Evolutionary conservation across 2,888 invertebrate genomes (phyloP).

Genomic region (Quadroppia sp.): DNA sequence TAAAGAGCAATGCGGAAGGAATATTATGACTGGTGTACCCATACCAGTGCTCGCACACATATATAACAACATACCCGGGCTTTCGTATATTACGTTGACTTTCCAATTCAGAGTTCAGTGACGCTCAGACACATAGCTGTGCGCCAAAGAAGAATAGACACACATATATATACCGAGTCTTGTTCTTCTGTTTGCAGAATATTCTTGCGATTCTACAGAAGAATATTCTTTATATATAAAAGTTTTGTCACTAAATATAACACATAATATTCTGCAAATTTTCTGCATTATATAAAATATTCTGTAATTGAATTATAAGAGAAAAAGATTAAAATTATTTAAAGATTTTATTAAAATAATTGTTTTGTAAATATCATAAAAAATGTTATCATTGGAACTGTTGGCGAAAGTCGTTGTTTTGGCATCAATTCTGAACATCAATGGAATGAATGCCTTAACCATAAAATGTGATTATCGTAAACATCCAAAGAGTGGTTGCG

Average conservation of each 20-base stretch:
- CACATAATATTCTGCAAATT: not conserved
- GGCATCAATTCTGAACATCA: not conserved
- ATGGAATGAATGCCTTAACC: not conserved
- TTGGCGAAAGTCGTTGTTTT: not conserved
- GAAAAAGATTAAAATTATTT: too few species aligned
- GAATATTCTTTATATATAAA: too few species aligned
- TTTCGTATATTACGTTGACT: not conserved
- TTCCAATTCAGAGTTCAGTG: slow-evolving; percentile 35
- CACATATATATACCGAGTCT: not conserved
- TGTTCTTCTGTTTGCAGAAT: not conserved
- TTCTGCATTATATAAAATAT: not conserved
- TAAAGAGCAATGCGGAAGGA: slow-evolving; percentile 35
- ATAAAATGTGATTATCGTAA: slow-evolving; percentile 9
- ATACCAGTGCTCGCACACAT: not conserved
- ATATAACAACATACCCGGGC: too few species aligned
- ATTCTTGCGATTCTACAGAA: not conserved
- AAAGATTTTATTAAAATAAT: too few species aligned
- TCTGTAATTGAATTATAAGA: not conserved
- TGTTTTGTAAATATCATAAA: not conserved
- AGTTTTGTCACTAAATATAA: too few species aligned
- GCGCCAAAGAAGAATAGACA: not conserved
- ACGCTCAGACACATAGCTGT: not conserved
- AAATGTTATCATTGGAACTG: not conserved
- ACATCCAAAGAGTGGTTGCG: slow-evolving; percentile 14
- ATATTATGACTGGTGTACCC: not conserved